Conservation (phyloP, 2,888 invertebrate genomes). For the Catocala fraxini region DNA sequence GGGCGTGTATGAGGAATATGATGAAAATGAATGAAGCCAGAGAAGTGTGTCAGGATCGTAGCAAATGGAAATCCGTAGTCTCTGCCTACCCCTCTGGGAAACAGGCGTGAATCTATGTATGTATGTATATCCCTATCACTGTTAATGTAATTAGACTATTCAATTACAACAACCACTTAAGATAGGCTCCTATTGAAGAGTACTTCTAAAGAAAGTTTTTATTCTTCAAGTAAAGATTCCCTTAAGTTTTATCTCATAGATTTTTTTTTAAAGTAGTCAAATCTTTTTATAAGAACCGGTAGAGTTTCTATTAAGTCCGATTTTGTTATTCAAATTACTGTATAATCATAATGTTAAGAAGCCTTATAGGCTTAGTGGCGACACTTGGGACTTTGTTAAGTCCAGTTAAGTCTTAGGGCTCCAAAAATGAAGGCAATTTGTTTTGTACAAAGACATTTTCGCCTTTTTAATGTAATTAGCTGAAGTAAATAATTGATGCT, state of each 20-base stretch:
- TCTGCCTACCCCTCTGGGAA: too few relatives aligned
- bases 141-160: too few relatives aligned
- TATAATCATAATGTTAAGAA: slow-evolving; percentile 5
- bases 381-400: not conserved
- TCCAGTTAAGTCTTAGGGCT: not conserved
- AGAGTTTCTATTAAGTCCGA: not conserved
- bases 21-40: too few relatives aligned
- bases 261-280: slow-evolving; percentile 1
- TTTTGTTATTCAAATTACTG: slow-evolving; percentile 9
- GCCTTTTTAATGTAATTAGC: too few relatives aligned
- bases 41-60: too few relatives aligned
- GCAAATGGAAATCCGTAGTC: too few relatives aligned
- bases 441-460: too few relatives aligned
- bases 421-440: not conserved
- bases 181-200: not conserved
- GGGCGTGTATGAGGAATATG: too few relatives aligned
- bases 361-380: not conserved
- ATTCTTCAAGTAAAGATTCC: not conserved
- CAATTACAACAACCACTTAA: not conserved
- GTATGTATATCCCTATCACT: too few relatives aligned
- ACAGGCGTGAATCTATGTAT: too few relatives aligned
- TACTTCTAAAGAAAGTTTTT: not conserved
- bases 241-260: not conserved
- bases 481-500: too few relatives aligned
- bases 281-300: not conserved